Evolutionary conservation across 23 tunicate species (phyloP).

Genomic region (Ascidia mentula): DNA sequence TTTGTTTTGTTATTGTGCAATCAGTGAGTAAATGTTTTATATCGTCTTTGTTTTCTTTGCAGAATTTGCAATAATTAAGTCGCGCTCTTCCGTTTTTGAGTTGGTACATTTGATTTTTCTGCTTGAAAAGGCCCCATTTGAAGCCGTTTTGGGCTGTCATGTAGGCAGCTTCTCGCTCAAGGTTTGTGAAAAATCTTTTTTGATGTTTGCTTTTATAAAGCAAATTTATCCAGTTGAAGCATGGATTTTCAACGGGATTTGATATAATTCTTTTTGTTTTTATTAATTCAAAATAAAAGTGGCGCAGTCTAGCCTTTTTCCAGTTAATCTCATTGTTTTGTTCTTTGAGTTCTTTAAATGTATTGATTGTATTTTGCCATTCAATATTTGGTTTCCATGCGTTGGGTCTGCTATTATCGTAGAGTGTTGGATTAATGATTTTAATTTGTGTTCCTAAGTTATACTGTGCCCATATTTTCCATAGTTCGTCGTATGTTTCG

Average conservation of each 20-base stretch:
- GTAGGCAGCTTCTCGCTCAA: neutral
- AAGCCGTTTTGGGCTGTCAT: neutral
- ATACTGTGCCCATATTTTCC: slow-evolving; percentile 2
- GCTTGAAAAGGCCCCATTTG: neutral
- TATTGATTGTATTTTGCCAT: too few relatives aligned
- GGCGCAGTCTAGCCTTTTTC: neutral
- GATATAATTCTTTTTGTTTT: too few relatives aligned
- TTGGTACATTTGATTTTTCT: neutral
- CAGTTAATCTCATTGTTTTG: too few relatives aligned
- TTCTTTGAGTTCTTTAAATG: too few relatives aligned
- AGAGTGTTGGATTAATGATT: too few relatives aligned
- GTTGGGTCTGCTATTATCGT: too few relatives aligned
- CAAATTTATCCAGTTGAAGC: neutral
- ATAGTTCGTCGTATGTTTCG: neutral
- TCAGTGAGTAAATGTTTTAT: neutral
- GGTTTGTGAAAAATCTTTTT: too few relatives aligned
- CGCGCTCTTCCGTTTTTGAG: neutral
- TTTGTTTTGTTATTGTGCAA: neutral
- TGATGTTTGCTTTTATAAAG: too few relatives aligned
- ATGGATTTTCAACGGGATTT: too few relatives aligned
- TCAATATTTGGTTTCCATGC: too few relatives aligned
- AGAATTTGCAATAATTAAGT: neutral
- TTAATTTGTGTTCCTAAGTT: slow-evolving; percentile 7
- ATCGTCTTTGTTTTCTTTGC: neutral
- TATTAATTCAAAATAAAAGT: neutral